A percentile compares a stretch with the other conserved stretches of the same genome.
phyloP scores from a whole-genome alignment of 2,888 invertebrate genomes.

The Sthenelais limicola region DNA sequence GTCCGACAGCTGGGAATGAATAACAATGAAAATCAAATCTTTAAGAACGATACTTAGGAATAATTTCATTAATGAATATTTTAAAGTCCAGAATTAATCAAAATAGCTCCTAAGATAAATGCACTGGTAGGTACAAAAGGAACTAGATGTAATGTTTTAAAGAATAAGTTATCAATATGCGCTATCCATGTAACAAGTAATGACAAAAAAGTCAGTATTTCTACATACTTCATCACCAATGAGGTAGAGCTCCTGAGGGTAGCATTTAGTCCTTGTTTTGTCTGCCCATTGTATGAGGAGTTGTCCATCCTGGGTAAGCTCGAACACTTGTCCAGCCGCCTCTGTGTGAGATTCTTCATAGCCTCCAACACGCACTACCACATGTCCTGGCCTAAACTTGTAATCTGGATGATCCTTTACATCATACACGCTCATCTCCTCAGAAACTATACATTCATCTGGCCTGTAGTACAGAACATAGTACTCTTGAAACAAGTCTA shows the following conservation, averaged over 20 bases:
- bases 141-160: no score
- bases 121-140: no score
- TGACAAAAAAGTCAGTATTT: no score
- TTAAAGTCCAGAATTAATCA: not conserved
- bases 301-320: conserved; percentile 86
- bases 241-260: conserved; percentile 89
- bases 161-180: no score
- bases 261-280: conserved; percentile 87
- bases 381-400: conserved; percentile 91
- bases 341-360: conserved; percentile 78
- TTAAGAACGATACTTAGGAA: no score
- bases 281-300: conserved; percentile 95
- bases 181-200: no score
- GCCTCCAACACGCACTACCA: conserved; percentile 81
- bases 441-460: conserved; percentile 68
- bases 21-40: no score
- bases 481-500: no score
- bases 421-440: conserved; percentile 95
- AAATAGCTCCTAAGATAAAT: not conserved
- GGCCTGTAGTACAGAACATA: no score
- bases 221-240: conserved; percentile 70
- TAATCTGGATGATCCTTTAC: conserved; percentile 95
- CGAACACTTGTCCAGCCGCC: conserved; percentile 88
- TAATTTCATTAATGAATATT: not conserved
- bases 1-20: conserved; percentile 45